Evolutionary conservation across 2,797 vertebrate species (phyloP).

Genomic region (Paratrypauchen microcephalus): DNA sequence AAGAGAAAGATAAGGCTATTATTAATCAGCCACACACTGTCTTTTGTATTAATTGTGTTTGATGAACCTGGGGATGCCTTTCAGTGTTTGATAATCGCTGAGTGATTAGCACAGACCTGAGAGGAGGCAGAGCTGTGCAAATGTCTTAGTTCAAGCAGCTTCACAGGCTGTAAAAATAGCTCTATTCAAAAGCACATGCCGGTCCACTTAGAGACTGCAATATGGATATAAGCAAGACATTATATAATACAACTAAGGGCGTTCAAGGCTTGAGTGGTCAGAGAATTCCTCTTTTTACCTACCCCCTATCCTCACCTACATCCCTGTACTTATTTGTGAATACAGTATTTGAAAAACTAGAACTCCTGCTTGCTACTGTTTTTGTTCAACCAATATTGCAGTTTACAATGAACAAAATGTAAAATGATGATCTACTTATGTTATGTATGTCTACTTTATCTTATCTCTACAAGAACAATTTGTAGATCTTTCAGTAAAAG

Average conservation of each 20-base stretch:
- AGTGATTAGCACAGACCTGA: conserved; percentile 24
- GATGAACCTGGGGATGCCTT: conserved; percentile 33
- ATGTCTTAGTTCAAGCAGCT: conserved; percentile 1
- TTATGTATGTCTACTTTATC: background rate
- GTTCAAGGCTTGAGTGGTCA: no score
- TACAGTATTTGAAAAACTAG: no score
- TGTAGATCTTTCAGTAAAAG: background rate
- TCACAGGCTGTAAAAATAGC: background rate
- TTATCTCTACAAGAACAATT: background rate
- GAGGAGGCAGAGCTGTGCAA: conserved; percentile 15
- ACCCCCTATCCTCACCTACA: no score
- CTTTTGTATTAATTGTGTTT: conserved; percentile 33
- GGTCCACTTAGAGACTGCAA: background rate
- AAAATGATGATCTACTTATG: no score
- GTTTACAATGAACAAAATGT: no score
- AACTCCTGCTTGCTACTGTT: no score
- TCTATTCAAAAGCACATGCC: background rate
- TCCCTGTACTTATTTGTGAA: no score
- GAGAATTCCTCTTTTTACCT: no score
- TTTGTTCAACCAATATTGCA: no score
- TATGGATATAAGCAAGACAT: background rate
- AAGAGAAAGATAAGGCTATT: conserved; percentile 31
- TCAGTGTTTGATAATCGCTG: conserved; percentile 31
- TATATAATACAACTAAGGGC: no score
- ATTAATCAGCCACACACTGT: conserved; percentile 50